Evolutionary conservation across 2,113 vertebrate species (phyloP), one percentile per base, ranked within the genome.

Genomic region (Lepisosteus osseus): DNA sequence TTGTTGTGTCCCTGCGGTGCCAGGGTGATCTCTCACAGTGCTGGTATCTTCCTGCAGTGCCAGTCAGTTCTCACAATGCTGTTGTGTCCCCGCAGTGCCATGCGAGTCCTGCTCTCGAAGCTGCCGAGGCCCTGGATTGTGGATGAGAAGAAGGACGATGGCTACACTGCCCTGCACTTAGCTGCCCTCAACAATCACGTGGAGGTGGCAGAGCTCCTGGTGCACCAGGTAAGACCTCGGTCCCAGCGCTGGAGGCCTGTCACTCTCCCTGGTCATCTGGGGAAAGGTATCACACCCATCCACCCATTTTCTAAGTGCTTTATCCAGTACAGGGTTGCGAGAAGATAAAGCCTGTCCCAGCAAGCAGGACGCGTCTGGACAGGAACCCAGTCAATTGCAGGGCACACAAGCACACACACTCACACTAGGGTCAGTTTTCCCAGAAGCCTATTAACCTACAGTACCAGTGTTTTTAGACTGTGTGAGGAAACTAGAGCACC

Each of bases 131-230:
- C 97, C 0, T 99, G 97, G 97, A 99, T 99, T 63, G 97, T 99
- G 57, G 97, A 99, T 4, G 97, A 99, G 88, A 99, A 99, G 85
- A 99, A 99, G 84, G 97, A 99, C 56, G 97, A 99, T 67, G 97
- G 97, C 14, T 99, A 99, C 82, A 99, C 97, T 2, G 96, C 97
- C 0, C 92, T 99, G 79, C 97, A 99, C 84, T 87, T 99, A 76
- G 97, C 97, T 65, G 97, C 97, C 56, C 96, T 99, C 76, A 99
- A 99, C 91, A 99, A 99, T 88, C 97, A 99, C 0, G 97, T 99
- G 69, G 97, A 99, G 88, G 97, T 99, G 81, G 97, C 97, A 56
- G 97, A 99, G 86, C 91, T 99, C 43, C 65, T 99, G 80, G 97
- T 99, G 61, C 97, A 99, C 87, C 97, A 99, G 97, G 97, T 99